These are phyloP conservation scores for Zalophus californianus DNA, from an alignment of 2,797 vertebrate genomes.

Conservation along the genomic window DNA sequence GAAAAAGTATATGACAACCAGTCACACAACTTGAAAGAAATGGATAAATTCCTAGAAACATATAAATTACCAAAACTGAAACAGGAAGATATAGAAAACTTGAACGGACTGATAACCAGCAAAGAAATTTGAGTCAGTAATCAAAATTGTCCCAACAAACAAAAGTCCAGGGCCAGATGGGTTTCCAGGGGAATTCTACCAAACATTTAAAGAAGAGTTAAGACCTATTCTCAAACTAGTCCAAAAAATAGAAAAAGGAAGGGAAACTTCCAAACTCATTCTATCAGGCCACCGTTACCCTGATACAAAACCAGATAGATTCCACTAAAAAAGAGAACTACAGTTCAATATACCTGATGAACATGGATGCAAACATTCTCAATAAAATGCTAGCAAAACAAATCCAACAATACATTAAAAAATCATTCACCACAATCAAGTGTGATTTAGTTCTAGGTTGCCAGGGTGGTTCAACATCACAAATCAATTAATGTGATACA, in stretches of 20 bases:
- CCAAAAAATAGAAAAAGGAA: background rate
- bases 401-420: no score
- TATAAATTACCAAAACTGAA: no score
- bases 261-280: background rate
- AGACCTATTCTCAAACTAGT: no score
- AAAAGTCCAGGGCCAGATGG: background rate
- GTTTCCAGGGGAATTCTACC: background rate
- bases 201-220: background rate
- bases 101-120: background rate
- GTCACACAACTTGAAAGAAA: no score
- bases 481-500: background rate
- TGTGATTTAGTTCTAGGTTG: no score
- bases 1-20: no score
- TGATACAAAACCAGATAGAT: background rate
- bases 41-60: no score
- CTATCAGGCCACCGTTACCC: no score
- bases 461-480: background rate
- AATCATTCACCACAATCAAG: no score
- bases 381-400: no score
- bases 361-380: no score
- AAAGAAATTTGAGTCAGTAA: background rate
- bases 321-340: background rate
- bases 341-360: no score
- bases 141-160: background rate
- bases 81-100: background rate